A percentile compares a stretch with the other conserved stretches of the same genome.
Conservation (phyloP, 2,113 vertebrate genomes). For the Phalacrocorax brasilianus region DNA sequence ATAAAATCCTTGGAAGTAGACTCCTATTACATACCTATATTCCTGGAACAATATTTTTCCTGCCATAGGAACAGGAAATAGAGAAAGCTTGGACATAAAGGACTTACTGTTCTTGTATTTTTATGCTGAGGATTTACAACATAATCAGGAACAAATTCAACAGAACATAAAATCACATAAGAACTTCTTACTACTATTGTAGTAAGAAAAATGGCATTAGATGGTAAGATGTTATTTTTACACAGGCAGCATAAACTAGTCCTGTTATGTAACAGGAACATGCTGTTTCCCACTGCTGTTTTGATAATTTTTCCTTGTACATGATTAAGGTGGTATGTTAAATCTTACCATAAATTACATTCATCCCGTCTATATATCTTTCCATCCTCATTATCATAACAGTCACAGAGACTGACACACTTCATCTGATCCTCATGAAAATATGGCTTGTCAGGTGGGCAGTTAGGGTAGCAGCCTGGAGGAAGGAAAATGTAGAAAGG, state of each 20-base stretch:
- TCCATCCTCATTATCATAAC: conserved; percentile 69
- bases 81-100: neutral
- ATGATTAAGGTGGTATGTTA: neutral
- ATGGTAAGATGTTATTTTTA: neutral
- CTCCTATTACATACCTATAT: neutral
- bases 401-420: conserved; percentile 82
- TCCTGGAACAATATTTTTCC: neutral
- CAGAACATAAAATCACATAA: neutral
- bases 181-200: neutral
- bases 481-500: neutral
- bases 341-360: conserved; percentile 82
- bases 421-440: conserved; percentile 86
- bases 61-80: neutral
- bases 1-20: neutral
- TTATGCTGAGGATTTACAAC: neutral
- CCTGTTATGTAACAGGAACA: neutral
- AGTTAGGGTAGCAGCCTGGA: conserved; percentile 90
- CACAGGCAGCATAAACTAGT: neutral
- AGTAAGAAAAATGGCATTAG: neutral
- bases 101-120: neutral
- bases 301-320: neutral
- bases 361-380: conserved; percentile 71
- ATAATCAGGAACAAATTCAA: neutral
- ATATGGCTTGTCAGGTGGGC: conserved; percentile 80
- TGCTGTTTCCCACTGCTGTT: neutral